These are phyloP conservation scores for Heloderma charlesbogerti DNA, from an alignment of 2,113 vertebrate genomes.

Conservation along the genomic window DNA sequence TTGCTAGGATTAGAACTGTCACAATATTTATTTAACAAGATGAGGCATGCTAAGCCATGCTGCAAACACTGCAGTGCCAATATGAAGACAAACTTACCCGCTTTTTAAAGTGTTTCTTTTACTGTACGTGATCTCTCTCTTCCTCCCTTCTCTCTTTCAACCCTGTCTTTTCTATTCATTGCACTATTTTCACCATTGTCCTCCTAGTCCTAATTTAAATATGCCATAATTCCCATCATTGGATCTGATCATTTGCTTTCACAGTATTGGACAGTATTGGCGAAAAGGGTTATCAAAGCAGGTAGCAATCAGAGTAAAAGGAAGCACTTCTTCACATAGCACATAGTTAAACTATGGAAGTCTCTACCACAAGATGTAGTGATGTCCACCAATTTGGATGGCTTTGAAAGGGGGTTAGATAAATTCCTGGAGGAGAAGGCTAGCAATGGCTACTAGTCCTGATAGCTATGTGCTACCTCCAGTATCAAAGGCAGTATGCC, in stretches of 20 bases:
- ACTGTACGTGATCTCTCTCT: neutral
- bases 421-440: too few species aligned
- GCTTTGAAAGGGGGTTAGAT: too few species aligned
- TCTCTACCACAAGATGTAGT: too few species aligned
- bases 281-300: neutral
- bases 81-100: slow-evolving; percentile 59
- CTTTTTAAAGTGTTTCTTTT: slow-evolving; percentile 53
- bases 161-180: neutral
- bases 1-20: slow-evolving; percentile 74
- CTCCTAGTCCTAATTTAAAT: neutral
- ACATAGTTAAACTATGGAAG: too few species aligned
- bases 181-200: neutral
- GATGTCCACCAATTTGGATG: too few species aligned
- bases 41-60: slow-evolving; percentile 69
- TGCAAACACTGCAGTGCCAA: slow-evolving; percentile 72
- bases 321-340: too few species aligned
- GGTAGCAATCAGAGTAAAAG: neutral
- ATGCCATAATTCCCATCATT: neutral
- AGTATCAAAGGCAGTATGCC: too few species aligned
- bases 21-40: slow-evolving; percentile 78
- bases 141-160: neutral
- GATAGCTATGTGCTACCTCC: too few species aligned
- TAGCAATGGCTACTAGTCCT: too few species aligned
- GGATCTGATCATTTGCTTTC: neutral
- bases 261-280: neutral